A percentile compares a stretch with the other conserved stretches of the same genome.
Conservation (phyloP, 2,888 invertebrate species). For the Sminthurinus aureus region DNA sequence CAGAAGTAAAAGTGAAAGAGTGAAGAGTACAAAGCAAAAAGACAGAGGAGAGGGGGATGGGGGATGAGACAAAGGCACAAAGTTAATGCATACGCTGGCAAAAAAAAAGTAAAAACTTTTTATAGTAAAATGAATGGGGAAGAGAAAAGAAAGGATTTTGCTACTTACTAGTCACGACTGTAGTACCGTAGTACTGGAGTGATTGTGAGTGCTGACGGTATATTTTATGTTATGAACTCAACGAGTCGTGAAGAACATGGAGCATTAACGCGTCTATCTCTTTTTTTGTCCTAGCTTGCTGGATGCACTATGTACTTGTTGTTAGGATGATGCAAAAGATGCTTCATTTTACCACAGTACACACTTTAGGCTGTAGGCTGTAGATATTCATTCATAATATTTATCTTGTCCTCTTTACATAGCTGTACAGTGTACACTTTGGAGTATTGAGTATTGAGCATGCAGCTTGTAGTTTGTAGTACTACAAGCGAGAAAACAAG, state of each 20-base stretch:
- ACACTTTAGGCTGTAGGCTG: no score
- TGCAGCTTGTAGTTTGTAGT: no score
- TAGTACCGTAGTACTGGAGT: no score
- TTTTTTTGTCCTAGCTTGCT: neutral
- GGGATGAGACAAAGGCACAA: neutral
- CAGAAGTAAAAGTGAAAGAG: conserved; percentile 6
- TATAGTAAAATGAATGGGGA: neutral
- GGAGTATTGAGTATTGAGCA: no score
- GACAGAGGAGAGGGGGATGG: neutral
- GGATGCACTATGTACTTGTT: no score
- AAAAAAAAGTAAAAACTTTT: neutral
- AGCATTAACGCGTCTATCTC: neutral
- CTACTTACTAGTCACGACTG: neutral
- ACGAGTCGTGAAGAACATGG: conserved; percentile 13
- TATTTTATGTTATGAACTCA: conserved; percentile 17
- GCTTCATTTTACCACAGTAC: no score
- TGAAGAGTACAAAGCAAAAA: neutral
- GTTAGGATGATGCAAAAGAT: no score
- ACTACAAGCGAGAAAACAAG: no score
- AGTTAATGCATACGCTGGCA: neutral
- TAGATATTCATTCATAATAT: no score
- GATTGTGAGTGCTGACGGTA: no score
- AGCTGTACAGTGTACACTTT: no score
- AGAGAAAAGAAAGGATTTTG: neutral
- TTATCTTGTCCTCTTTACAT: no score